Conservation (phyloP, 1,140 invertebrate genomes). For the Caerostris extrusa region DNA sequence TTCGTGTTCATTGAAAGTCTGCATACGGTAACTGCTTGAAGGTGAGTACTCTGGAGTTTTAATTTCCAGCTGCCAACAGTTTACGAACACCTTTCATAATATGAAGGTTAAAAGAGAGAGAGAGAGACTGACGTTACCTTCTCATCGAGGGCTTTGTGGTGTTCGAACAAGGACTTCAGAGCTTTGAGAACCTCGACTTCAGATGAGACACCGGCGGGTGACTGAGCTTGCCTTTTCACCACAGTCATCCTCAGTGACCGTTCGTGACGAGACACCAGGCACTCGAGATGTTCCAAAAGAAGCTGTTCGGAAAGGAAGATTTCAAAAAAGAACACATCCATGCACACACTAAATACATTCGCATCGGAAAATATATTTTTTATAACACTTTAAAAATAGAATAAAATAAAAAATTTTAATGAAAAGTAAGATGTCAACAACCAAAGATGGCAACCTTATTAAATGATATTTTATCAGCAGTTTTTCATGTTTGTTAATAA, state of each 20-base stretch:
- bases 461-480: no score
- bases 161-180: conserved; percentile 99
- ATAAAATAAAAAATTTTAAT: no score
- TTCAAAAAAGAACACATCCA: background rate
- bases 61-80: background rate
- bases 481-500: no score
- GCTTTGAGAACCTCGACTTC: conserved; percentile 99
- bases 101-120: background rate
- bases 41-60: background rate
- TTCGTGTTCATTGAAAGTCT: background rate
- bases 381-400: no score
- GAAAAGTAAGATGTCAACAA: no score
- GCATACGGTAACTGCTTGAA: background rate
- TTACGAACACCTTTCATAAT: background rate
- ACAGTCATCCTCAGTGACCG: conserved; percentile 99
- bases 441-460: no score
- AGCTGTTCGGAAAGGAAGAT: conserved; percentile 85
- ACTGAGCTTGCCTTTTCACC: conserved; percentile 97
- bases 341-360: background rate
- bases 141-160: conserved; percentile 99
- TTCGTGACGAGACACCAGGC: conserved; percentile 98
- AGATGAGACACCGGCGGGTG: conserved; percentile 98
- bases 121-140: conserved; percentile 87
- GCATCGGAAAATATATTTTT: no score
- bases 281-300: conserved; percentile 98